Percentiles rank a stretch among this genome's conserved stretches.
These are phyloP conservation scores for Craniophora ligustri DNA, from an alignment of 2,888 invertebrate genomes.

Conservation along the genomic window DNA sequence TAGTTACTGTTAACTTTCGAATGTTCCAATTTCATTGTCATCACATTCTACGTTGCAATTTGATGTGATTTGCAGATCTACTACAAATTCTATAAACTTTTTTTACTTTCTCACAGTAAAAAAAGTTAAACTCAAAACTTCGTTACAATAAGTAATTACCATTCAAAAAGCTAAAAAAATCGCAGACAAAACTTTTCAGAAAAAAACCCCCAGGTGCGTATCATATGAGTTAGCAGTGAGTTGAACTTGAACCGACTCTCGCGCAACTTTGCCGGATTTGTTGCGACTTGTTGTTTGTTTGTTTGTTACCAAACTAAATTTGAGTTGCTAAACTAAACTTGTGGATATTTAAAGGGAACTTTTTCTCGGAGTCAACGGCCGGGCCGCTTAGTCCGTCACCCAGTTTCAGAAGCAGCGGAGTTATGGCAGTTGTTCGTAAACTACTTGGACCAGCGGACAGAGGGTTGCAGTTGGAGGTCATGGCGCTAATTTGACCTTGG, in stretches of 20 bases:
- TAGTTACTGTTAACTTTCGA: too few species aligned
- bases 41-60: not conserved
- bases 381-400: slow-evolving; percentile 86
- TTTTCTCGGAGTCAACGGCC: slow-evolving; percentile 89
- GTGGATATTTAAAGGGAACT: slow-evolving; percentile 88
- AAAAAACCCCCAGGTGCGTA: slow-evolving; percentile 32
- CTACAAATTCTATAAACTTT: too few species aligned
- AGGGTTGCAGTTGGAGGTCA: slow-evolving; percentile 85
- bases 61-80: not conserved
- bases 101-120: too few species aligned
- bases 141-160: not conserved
- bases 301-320: slow-evolving; percentile 88
- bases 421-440: slow-evolving; percentile 88
- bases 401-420: slow-evolving; percentile 87
- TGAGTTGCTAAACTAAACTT: slow-evolving; percentile 88
- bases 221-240: slow-evolving; percentile 51
- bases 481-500: slow-evolving; percentile 87
- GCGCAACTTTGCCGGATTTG: slow-evolving; percentile 86
- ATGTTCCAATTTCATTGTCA: too few species aligned
- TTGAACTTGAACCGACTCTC: slow-evolving; percentile 87
- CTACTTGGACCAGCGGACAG: slow-evolving; percentile 83
- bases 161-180: not conserved
- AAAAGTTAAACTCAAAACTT: not conserved
- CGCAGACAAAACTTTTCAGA: not conserved
- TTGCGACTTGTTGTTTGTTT: slow-evolving; percentile 86